Evolutionary conservation across 2,113 vertebrate species (phyloP).

Genomic region (Thamnaconus septentrionalis): DNA sequence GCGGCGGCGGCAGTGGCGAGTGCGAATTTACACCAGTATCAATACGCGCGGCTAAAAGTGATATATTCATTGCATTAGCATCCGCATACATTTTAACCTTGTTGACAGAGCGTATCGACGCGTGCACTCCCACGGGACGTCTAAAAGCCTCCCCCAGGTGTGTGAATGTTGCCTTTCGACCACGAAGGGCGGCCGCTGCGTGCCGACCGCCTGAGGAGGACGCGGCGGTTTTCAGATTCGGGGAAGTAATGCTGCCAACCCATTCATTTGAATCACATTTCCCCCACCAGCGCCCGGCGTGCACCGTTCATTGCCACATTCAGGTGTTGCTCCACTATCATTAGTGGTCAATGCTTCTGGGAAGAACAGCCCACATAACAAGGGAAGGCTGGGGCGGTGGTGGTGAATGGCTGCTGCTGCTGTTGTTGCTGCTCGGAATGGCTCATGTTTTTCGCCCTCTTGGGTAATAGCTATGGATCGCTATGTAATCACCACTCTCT

Average conservation of each 20-base stretch:
- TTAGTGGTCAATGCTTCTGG: constrained; percentile 72
- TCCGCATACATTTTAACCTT: constrained; percentile 42
- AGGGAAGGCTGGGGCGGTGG: constrained; percentile 31
- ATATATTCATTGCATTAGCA: constrained; percentile 60
- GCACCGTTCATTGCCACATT: constrained; percentile 50
- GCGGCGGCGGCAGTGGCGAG: constrained; percentile 27
- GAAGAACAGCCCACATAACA: constrained; percentile 50
- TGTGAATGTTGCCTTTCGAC: constrained; percentile 25
- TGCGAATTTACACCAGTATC: constrained; percentile 59
- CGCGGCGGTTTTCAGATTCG: constrained; percentile 45
- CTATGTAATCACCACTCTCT: constrained; percentile 67
- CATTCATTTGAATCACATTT: constrained; percentile 48
- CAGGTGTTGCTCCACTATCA: constrained; percentile 69
- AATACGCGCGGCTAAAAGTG: constrained; percentile 54
- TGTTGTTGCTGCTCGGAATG: constrained; percentile 29
- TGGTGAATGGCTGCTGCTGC: constrained; percentile 20
- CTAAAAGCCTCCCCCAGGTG: constrained; percentile 41
- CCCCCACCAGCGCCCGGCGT: constrained; percentile 34
- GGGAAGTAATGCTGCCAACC: constrained; percentile 40
- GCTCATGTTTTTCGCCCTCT: constrained; percentile 61
- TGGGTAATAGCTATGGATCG: constrained; percentile 65
- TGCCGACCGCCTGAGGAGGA: constrained; percentile 36
- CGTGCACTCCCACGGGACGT: constrained; percentile 31
- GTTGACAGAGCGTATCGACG: constrained; percentile 58
- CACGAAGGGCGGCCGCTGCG: constrained; percentile 7